Base-by-base conservation (phyloP, 1,140 invertebrate genomes). In the Hesperophylax magnus region DNA sequence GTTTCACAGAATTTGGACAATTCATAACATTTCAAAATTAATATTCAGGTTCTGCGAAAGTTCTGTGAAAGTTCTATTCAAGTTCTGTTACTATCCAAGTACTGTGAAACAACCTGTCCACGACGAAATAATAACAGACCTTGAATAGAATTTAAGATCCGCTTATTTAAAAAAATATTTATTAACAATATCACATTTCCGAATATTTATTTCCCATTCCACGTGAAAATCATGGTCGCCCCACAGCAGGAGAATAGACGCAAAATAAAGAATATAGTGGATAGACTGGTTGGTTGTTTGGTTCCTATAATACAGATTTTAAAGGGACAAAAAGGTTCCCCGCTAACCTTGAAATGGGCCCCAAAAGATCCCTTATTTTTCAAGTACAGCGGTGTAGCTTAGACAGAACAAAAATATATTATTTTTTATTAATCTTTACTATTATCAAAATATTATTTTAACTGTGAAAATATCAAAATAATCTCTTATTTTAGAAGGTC, bases 321-420 rank as follows among this genome's bases (percentile, higher is more conserved):
- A 77, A 52, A 63, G 75, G 61, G 60, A 52, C 75, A 77, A 77
- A 77, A 77, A 77, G 20, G 75, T 53, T 77, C 58, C 75, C 61
- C 75, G 75, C 22, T 77, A 77, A 65, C 75, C 75, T 77, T 77
- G 75, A 65, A 65, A 52, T 24, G 75, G 61, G 58, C 9, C 75
- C 60, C 18, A 15, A 27, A 17, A 27, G 54, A 52, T 52, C 75
- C 75, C 75, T 77, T 77, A 77, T 65, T 77, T 60, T 58, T 27
- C 15, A n/a, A 47, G 6, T 72, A 15, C 74, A 76, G 74, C 11
- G 53, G 74, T 76, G 74, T 34, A 76, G 54, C 34, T 47, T 24
- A 54, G 54, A n/a, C 52, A 20, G 18, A 47, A 18, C 47, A 0
- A 47, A 34, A 34, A 71, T 1, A 39, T n/a, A n/a, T n/a, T 47